phyloP scores from a whole-genome alignment of 2,888 invertebrate genomes.

The Nematopogon swammerdamellus region DNA sequence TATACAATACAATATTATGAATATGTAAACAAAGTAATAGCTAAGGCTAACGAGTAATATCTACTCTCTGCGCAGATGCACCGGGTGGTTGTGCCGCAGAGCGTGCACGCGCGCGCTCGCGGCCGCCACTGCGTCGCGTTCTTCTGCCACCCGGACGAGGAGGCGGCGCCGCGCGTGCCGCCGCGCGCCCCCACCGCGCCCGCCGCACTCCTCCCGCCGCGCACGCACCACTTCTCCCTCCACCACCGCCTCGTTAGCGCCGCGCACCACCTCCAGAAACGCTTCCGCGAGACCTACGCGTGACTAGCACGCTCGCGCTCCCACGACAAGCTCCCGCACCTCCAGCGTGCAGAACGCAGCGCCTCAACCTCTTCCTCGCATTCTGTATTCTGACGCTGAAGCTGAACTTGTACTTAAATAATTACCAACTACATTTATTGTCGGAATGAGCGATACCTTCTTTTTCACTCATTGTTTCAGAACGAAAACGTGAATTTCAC shows the following conservation, averaged over 20 bases:
- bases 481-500: no score
- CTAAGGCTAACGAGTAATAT: no score
- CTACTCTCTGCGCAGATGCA: constrained; percentile 54
- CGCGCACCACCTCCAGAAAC: constrained; percentile 68
- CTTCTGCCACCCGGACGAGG: constrained; percentile 71
- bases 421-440: no score
- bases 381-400: neutral
- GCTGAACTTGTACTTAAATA: neutral
- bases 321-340: neutral
- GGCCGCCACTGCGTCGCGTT: constrained; percentile 74
- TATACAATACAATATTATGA: no score
- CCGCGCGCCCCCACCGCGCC: constrained; percentile 38
- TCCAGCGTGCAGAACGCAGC: neutral
- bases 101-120: constrained; percentile 57
- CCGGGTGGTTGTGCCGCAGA: constrained; percentile 69
- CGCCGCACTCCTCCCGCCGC: constrained; percentile 38
- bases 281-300: constrained; percentile 68
- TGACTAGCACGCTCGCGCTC: constrained; percentile 32
- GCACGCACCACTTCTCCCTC: constrained; percentile 37
- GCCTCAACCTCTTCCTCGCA: neutral
- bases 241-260: constrained; percentile 63
- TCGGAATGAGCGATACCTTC: no score
- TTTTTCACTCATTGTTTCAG: no score
- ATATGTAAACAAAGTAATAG: no score
- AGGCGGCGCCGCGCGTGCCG: constrained; percentile 46